A percentile compares a stretch with the other conserved stretches of the same genome.
Conservation (phyloP, 2,797 vertebrate species). For the Coendou prehensilis region DNA sequence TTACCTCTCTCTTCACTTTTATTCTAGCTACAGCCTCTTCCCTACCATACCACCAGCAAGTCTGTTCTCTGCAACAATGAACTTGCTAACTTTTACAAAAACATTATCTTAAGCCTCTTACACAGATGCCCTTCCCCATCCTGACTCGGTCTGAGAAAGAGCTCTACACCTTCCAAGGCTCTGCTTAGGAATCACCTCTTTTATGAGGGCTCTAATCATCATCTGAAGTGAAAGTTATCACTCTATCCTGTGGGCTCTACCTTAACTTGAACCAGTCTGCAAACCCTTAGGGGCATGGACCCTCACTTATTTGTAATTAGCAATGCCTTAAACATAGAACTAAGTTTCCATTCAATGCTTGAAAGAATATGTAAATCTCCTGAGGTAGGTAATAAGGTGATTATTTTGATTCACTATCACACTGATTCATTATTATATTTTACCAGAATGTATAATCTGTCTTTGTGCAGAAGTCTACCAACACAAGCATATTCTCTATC, state of each 20-base stretch:
- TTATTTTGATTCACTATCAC: neutral
- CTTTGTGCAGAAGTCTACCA: neutral
- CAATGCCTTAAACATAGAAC: neutral
- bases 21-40: neutral
- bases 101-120: neutral
- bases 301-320: neutral
- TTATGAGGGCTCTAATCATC: neutral
- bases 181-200: neutral
- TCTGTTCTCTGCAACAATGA: neutral
- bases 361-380: neutral
- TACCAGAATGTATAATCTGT: neutral
- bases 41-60: neutral
- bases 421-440: slow-evolving; percentile 26
- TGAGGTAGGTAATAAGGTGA: neutral
- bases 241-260: neutral
- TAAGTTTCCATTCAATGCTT: neutral
- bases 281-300: neutral
- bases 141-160: neutral
- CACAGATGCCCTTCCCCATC: neutral
- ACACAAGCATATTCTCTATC: neutral
- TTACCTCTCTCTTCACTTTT: neutral
- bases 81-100: neutral
- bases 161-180: neutral
- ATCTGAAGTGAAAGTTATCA: neutral
- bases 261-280: neutral